Evolutionary conservation across 2,888 invertebrate genomes (phyloP).

Genomic region (Baccha elongata): DNA sequence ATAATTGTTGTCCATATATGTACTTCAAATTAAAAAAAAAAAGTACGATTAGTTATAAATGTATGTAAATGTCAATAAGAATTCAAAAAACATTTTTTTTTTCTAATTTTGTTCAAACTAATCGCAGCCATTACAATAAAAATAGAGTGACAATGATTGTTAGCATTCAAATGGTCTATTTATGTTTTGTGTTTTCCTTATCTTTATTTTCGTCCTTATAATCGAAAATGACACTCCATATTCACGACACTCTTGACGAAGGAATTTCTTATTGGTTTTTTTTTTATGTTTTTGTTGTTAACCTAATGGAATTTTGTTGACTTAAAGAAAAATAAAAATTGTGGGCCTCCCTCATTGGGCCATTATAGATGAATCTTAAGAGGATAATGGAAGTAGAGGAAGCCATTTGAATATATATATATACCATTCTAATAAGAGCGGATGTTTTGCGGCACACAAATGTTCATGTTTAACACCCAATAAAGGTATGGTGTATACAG

Average conservation of each 20-base stretch:
- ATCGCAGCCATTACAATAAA: slow-evolving; percentile 24
- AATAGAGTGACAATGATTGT: slow-evolving; percentile 20
- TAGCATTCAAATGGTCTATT: slow-evolving; percentile 32
- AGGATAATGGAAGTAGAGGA: slow-evolving; percentile 60
- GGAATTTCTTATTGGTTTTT: neutral
- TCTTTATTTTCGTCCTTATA: slow-evolving; percentile 19
- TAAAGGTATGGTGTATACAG: slow-evolving; percentile 40
- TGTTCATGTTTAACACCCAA: slow-evolving; percentile 64
- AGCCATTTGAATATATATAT: slow-evolving; percentile 71
- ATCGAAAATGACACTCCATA: slow-evolving; percentile 38
- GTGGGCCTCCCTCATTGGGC: slow-evolving; percentile 33
- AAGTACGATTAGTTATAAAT: too few species aligned
- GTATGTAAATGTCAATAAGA: too few species aligned
- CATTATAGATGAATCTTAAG: slow-evolving; percentile 67
- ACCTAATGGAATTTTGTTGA: slow-evolving; percentile 23
- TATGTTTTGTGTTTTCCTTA: slow-evolving; percentile 13
- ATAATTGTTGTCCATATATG: too few species aligned
- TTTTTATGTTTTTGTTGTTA: neutral
- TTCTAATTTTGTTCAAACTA: neutral
- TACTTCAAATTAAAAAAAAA: too few species aligned
- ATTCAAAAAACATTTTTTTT: too few species aligned
- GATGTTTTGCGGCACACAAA: slow-evolving; percentile 60
- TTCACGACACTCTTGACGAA: slow-evolving; percentile 5
- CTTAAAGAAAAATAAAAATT: slow-evolving; percentile 1
- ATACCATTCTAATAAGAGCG: slow-evolving; percentile 64